Evolutionary conservation across 2,888 invertebrate genomes (phyloP).

Genomic region (Drosophila pseudotakahashii): DNA sequence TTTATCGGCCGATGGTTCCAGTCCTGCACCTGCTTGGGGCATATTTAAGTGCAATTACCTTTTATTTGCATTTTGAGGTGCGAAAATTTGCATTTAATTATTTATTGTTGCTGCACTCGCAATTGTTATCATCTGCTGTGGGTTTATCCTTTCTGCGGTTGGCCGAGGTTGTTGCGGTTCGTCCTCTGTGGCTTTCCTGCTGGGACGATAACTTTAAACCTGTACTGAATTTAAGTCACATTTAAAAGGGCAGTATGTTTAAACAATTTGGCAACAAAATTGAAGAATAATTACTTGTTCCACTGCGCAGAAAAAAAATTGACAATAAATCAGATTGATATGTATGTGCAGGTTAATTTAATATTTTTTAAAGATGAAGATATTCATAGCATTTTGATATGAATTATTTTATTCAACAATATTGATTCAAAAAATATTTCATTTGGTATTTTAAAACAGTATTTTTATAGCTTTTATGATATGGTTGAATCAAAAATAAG

Average conservation of each 20-base stretch:
- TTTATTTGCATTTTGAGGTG: conserved; percentile 57
- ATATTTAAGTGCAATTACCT: conserved; percentile 50
- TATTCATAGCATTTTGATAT: no score
- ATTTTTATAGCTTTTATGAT: no score
- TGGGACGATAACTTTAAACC: not conserved
- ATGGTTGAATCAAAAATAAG: no score
- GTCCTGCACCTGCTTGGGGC: conserved; percentile 22
- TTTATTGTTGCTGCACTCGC: conserved; percentile 47
- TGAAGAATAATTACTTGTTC: not conserved
- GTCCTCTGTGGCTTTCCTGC: conserved; percentile 7
- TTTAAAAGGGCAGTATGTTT: not conserved
- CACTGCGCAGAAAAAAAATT: no score
- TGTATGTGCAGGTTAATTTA: no score
- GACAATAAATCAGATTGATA: no score
- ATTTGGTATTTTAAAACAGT: no score
- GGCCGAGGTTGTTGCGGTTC: conserved; percentile 26
- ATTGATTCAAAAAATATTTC: no score
- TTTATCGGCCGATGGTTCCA: conserved; percentile 53
- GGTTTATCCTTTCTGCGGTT: conserved; percentile 24
- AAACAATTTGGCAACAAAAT: not conserved
- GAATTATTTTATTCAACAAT: no score
- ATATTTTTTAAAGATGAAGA: no score
- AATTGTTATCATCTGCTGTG: conserved; percentile 34
- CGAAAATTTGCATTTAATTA: conserved; percentile 62
- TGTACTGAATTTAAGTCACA: conserved; percentile 7